phyloP scores from a whole-genome alignment of 2,888 invertebrate species.

The Platycheirus rosarum region DNA sequence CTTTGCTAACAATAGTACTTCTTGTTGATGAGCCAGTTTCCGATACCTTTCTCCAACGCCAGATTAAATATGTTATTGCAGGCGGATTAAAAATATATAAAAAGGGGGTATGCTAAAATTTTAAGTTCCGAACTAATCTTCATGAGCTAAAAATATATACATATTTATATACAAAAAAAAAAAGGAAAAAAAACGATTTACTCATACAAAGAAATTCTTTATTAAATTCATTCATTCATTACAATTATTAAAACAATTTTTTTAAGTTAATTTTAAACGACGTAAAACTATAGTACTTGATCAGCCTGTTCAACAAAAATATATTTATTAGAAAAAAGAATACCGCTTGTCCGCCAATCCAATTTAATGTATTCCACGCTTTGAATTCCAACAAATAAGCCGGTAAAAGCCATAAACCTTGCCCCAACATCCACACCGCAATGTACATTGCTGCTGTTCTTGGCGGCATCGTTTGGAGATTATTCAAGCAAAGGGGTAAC shows the following conservation, averaged over 20 bases:
- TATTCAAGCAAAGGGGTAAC: slow-evolving; percentile 91
- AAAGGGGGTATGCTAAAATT: no score
- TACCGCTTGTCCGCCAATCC: slow-evolving; percentile 92
- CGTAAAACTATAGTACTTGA: slow-evolving; percentile 78
- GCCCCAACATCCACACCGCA: slow-evolving; percentile 87
- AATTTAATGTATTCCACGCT: slow-evolving; percentile 90
- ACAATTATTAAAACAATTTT: slow-evolving; percentile 68
- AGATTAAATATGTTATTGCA: no score
- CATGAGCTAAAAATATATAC: not conserved
- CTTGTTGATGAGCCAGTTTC: no score
- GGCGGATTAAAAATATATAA: no score
- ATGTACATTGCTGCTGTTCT: slow-evolving; percentile 83
- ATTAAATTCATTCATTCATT: not conserved
- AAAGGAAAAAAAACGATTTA: no score
- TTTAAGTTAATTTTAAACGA: slow-evolving; percentile 78
- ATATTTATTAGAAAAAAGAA: slow-evolving; percentile 93
- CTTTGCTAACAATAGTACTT: no score
- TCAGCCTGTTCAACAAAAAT: slow-evolving; percentile 85
- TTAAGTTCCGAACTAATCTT: no score
- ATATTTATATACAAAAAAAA: no score
- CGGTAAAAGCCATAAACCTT: slow-evolving; percentile 93
- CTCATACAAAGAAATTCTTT: not conserved
- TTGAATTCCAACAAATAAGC: slow-evolving; percentile 97
- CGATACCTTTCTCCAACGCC: no score
- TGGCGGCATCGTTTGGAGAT: slow-evolving; percentile 85